Conservation (phyloP, 2,888 invertebrate species). For the Mythimna lalbum region DNA sequence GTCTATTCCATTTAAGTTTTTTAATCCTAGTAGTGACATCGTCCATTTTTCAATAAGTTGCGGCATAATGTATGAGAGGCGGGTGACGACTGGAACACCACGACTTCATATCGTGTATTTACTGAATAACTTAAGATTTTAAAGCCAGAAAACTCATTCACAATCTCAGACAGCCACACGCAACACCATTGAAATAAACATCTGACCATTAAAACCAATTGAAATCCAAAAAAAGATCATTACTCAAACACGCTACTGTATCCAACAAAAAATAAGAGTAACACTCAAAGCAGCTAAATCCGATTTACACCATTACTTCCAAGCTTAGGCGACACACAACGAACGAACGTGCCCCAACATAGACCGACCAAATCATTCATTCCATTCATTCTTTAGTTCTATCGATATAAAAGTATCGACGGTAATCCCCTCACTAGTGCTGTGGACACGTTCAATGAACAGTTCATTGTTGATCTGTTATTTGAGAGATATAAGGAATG, state of each 20-base stretch:
- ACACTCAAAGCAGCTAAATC: conserved; percentile 33
- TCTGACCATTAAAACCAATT: not conserved
- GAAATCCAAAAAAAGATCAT: not conserved
- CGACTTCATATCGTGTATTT: too few relatives aligned
- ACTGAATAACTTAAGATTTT: too few relatives aligned
- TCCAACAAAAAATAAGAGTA: conserved; percentile 3
- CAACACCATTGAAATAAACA: conserved; percentile 4
- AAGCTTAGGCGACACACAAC: conserved; percentile 19
- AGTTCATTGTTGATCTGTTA: conserved; percentile 59
- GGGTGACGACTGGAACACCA: too few relatives aligned
- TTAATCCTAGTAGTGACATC: too few relatives aligned
- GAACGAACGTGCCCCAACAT: conserved; percentile 55
- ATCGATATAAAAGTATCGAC: conserved; percentile 60
- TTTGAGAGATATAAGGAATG: conserved; percentile 52
- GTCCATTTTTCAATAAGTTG: too few relatives aligned
- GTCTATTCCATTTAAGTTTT: too few relatives aligned
- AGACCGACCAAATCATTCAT: conserved; percentile 30
- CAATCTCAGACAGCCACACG: not conserved
- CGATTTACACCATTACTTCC: conserved; percentile 49
- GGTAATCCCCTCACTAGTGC: conserved; percentile 61
- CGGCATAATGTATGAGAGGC: too few relatives aligned
- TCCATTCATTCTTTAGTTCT: conserved; percentile 43
- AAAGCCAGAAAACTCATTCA: not conserved
- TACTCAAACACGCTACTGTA: conserved; percentile 16
- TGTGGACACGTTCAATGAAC: conserved; percentile 52